Conservation (phyloP, 2,888 invertebrate genomes). For the Incurvaria masculella region DNA sequence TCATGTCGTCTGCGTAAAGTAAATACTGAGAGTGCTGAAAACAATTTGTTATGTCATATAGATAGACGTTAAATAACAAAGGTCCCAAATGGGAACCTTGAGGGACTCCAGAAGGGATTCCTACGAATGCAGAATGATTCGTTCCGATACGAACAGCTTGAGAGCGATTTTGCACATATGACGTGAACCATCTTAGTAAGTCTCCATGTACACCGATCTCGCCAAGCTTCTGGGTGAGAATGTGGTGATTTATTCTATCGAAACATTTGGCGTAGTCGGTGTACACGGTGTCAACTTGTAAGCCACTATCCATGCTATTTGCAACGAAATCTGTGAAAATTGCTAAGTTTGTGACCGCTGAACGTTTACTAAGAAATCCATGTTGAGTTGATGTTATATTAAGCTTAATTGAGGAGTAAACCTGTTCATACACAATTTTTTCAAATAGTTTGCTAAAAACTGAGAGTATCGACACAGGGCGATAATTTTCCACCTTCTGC, state of each 20-base stretch:
- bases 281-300: constrained; percentile 4
- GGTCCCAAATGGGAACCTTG: constrained; percentile 4
- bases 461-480: constrained; percentile 7
- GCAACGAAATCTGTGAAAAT: constrained; percentile 1
- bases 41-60: neutral
- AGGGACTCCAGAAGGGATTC: constrained; percentile 1
- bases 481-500: constrained; percentile 5
- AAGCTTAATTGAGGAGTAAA: neutral
- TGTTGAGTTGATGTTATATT: constrained; percentile 1
- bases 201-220: constrained; percentile 1
- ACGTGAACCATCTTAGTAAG: constrained; percentile 3
- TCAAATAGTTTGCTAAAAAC: constrained; percentile 5
- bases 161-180: neutral
- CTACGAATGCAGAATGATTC: neutral
- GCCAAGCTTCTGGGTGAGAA: neutral
- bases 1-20: constrained; percentile 5
- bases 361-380: constrained; percentile 6
- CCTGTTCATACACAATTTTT: neutral
- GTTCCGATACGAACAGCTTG: neutral
- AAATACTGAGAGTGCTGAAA: neutral
- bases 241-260: neutral
- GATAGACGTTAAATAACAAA: neutral
- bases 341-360: constrained; percentile 1
- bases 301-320: neutral
- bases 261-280: constrained; percentile 3